Conservation (phyloP, 2,888 invertebrate genomes). For the Drosophila koepferae region DNA sequence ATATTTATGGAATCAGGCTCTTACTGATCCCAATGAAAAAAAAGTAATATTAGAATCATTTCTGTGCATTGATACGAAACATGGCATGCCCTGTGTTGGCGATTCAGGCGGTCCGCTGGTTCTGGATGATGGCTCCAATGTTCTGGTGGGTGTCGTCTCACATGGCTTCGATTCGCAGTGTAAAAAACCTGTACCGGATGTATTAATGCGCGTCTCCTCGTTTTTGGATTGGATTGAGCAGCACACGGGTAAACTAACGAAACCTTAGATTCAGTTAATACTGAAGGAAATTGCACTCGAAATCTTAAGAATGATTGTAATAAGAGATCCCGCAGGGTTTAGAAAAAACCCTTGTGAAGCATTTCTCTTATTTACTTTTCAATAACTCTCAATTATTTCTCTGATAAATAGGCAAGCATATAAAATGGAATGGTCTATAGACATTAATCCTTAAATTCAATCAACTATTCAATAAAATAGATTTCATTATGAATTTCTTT, state of each 20-base stretch:
- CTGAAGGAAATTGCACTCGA: no score
- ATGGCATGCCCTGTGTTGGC: conserved; percentile 59
- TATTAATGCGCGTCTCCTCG: conserved; percentile 53
- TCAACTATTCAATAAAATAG: not conserved
- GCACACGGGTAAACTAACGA: conserved; percentile 25
- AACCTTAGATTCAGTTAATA: not conserved
- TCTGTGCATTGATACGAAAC: conserved; percentile 48
- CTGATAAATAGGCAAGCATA: not conserved
- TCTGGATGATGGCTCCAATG: conserved; percentile 37
- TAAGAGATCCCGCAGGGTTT: not conserved
- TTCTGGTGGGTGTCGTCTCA: conserved; percentile 63
- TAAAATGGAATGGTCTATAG: not conserved
- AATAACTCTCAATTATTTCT: not conserved
- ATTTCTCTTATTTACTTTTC: no score
- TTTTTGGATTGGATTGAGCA: conserved; percentile 47
- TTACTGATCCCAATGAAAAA: conserved; percentile 6
- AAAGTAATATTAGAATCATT: conserved; percentile 44
- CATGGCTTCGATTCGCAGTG: conserved; percentile 61
- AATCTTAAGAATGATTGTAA: no score
- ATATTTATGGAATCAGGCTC: conserved; percentile 40
- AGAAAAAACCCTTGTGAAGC: no score
- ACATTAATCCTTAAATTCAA: no score
- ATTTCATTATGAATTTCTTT: conserved; percentile 57
- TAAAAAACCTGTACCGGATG: conserved; percentile 48
- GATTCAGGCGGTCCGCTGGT: conserved; percentile 67